Base-by-base conservation (phyloP, 2,113 vertebrate species). In the Phoxinus phoxinus region DNA sequence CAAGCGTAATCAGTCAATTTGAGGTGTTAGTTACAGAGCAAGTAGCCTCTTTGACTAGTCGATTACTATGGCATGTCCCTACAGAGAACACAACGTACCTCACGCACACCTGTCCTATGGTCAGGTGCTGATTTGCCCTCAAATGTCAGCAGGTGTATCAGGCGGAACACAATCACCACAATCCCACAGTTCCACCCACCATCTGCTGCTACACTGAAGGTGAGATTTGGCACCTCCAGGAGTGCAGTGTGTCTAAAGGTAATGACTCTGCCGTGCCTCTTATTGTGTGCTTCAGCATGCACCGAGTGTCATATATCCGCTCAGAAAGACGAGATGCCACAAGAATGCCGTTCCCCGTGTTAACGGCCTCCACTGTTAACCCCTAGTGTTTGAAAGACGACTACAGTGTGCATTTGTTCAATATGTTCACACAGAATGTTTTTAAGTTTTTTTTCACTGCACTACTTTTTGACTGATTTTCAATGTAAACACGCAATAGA, bases 141-240 rank as follows among this genome's bases (percentile, higher is more conserved):
- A 88, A 71, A 76, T 86, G 84, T 59, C 32, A 27, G 56, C 84
- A 88, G 87, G 75, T 84, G 87, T 51, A 69, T 86, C 63, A 25
- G 32, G 48, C 41, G 10, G 71, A 74, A 81, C 69, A 81, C 56
- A 81, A 72, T 82, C 88, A 83, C 83, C 59, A 74, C 61, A 56
- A 67, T 78, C 78, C 51, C 81, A 86, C 79, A 72, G 44, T 86
- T 25, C 80, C 4, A 30, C 19, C 84, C 48, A 69, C 73, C 85
- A 87, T 88, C 86, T 87, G 88, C 77, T 78, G 80, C 61, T 56
- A 44, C 74, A 56, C 81, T 86, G 23, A 77, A 71, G 65, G 85
- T 89, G 90, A 91, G 89, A 89, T 90, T 90, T 91, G 77, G 84
- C 88, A 86, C 88, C 89, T 86, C 17, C 58, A 37, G 56, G 77